Percentiles rank a stretch among this genome's conserved stretches.
Evolutionary conservation across 2,797 vertebrate species (phyloP).

Genomic region (Epinephelus malabaricus): DNA sequence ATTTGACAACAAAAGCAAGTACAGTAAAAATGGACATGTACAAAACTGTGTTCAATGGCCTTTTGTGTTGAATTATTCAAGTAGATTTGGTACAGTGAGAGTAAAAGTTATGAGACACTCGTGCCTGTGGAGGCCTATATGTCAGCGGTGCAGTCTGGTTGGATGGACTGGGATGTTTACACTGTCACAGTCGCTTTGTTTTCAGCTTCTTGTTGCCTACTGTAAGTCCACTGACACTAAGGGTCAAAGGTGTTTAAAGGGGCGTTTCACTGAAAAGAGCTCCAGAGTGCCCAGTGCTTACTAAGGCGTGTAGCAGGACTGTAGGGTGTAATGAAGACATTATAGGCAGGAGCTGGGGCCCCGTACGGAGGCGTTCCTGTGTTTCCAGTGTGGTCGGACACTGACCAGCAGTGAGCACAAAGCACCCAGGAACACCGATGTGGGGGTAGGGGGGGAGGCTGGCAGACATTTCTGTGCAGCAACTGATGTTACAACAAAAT

Average conservation of each 20-base stretch:
- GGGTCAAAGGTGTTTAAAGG: conserved; percentile 62
- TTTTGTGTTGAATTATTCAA: conserved; percentile 85
- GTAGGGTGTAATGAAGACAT: conserved; percentile 55
- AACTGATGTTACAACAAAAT: conserved; percentile 63
- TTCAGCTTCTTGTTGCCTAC: conserved; percentile 54
- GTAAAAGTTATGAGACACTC: conserved; percentile 63
- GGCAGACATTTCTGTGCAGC: conserved; percentile 60
- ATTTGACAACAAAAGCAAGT: conserved; percentile 78
- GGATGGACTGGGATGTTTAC: conserved; percentile 62
- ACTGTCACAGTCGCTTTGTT: conserved; percentile 54
- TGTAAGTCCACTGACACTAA: conserved; percentile 55
- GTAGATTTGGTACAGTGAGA: conserved; percentile 88
- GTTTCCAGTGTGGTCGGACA: conserved; percentile 77
- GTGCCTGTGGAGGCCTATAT: conserved; percentile 64
- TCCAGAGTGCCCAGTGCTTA: conserved; percentile 55
- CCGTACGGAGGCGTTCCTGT: conserved; percentile 62
- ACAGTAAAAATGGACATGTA: conserved; percentile 83
- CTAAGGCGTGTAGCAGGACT: conserved; percentile 48
- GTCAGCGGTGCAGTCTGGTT: conserved; percentile 68
- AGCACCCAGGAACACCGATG: conserved; percentile 64
- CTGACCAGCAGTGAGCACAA: conserved; percentile 84
- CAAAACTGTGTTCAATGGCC: conserved; percentile 86
- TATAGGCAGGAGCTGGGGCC: conserved; percentile 49
- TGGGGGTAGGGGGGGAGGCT: conserved; percentile 31
- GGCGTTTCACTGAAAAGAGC: conserved; percentile 49